A percentile compares a stretch with the other conserved stretches of the same genome.
These are phyloP conservation scores for Holothuria scabra DNA, from an alignment of 53 echinoderm and acorn worm species.

Conservation along the genomic window DNA sequence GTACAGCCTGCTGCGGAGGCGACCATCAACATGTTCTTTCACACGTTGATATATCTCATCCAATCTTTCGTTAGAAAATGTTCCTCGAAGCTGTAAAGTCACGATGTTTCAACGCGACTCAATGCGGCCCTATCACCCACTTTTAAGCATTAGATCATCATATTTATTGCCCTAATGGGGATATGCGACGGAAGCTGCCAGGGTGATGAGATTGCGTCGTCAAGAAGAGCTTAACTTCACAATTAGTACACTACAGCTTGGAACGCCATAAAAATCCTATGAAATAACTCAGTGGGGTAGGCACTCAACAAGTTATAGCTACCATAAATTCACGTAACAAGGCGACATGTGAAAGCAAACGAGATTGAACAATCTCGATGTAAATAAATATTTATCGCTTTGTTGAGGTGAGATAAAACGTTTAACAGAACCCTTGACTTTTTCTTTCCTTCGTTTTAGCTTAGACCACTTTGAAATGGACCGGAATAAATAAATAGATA, in stretches of 20 bases:
- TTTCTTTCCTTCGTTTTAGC: no score
- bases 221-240: no score
- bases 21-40: no score
- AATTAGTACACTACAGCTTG: slow-evolving; percentile 9
- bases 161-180: slow-evolving; percentile 54
- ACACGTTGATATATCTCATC: no score
- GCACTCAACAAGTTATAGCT: no score
- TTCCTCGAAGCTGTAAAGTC: no score
- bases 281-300: slow-evolving; percentile 19
- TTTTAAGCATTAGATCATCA: slow-evolving; percentile 28
- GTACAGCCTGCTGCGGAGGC: no score
- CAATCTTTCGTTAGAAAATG: no score
- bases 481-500: no score
- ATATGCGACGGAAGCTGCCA: slow-evolving; percentile 28
- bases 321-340: no score
- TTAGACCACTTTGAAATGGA: no score
- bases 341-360: no score
- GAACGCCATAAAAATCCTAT: slow-evolving; percentile 18
- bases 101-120: background rate
- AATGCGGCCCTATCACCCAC: slow-evolving; percentile 17
- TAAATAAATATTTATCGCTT: slow-evolving; percentile 34
- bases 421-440: background rate
- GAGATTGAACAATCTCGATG: slow-evolving; percentile 23
- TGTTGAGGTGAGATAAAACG: background rate
- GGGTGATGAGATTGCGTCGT: slow-evolving; percentile 23